Base-by-base conservation (phyloP, 1,140 invertebrate genomes). In the Pachyrhynchus sulphureomaculatus region DNA sequence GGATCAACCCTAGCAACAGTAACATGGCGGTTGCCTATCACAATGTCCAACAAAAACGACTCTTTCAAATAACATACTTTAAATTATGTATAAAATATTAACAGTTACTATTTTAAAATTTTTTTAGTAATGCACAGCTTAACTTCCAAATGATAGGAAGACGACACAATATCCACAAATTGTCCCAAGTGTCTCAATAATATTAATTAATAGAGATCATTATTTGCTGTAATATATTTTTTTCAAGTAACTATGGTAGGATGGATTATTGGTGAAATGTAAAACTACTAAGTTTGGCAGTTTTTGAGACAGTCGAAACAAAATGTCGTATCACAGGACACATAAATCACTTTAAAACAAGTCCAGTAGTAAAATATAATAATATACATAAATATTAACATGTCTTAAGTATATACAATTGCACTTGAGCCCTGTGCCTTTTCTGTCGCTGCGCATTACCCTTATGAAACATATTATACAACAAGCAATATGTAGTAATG, bases 1-100 rank as follows among this genome's bases (percentile, higher is more conserved):
- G 73, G 73, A 76, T 71, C 66, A 52, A 66, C 42, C 72, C 74
- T 75, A 75, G 74, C 70, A 76, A 75, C 73, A 76, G 73, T 76
- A 75, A 76, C 74, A 76, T 75, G 74, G 74, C 74, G 70, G 56
- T 69, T 71, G 74, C 74, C 74, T 76, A 76, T 76, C 74, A 76
- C 74, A 76, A 76, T 75, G 69, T 76, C 74, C 73, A 76, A 76
- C 74, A 75, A 74, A 67, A 75, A 74, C 74, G 68, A 74, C 68
- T 73, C 74, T 62, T 74, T 69, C 71, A 72, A 73, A 72, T 76
- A 76, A 76, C 75, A 67, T 75, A 75, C 68, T 72, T 76, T 76
- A 76, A 76, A 76, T 76, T 76, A 76, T 76, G 72, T 76, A 76
- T 76, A 76, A 76, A 76, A 76, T 76, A 76, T 76, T 76, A 76